Evolutionary conservation across 2,888 invertebrate species (phyloP).

Genomic region (Ormyrus nitidulus): DNA sequence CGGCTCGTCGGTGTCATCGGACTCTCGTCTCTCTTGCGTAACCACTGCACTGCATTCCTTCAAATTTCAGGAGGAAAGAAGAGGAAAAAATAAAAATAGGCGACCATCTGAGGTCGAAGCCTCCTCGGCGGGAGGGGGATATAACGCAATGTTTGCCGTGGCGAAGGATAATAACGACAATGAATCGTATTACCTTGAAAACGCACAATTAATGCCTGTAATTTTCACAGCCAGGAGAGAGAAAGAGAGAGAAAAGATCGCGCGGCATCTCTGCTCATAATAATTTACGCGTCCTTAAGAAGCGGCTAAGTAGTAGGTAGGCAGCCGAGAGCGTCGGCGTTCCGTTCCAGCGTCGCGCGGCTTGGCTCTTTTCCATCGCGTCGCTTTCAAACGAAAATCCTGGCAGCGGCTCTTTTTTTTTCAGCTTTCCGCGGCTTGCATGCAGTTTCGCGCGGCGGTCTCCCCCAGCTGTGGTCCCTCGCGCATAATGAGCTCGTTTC

Average conservation of each 20-base stretch:
- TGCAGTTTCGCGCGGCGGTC: neutral
- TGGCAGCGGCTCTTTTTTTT: too few relatives aligned
- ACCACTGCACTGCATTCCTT: too few relatives aligned
- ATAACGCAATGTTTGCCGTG: conserved; percentile 3
- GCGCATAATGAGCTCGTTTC: too few relatives aligned
- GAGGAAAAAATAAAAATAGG: neutral
- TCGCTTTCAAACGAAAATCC: too few relatives aligned
- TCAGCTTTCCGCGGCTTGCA: neutral
- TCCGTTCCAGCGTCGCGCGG: too few relatives aligned
- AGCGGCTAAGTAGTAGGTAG: neutral
- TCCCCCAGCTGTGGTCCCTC: too few relatives aligned
- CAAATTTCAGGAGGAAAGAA: neutral
- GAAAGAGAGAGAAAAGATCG: neutral
- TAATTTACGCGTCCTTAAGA: conserved; percentile 52
- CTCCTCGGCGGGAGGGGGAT: neutral
- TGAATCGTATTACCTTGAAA: conserved; percentile 56
- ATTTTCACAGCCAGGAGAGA: conserved; percentile 50
- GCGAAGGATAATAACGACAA: conserved; percentile 56
- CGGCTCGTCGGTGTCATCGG: too few relatives aligned
- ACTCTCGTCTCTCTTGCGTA: too few relatives aligned
- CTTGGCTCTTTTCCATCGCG: too few relatives aligned
- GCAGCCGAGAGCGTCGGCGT: neutral
- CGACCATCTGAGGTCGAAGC: too few relatives aligned
- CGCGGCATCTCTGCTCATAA: conserved; percentile 34
- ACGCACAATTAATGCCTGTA: conserved; percentile 54